Base-by-base conservation (phyloP, 1,140 invertebrate species). In the Tetragnatha versicolor region DNA sequence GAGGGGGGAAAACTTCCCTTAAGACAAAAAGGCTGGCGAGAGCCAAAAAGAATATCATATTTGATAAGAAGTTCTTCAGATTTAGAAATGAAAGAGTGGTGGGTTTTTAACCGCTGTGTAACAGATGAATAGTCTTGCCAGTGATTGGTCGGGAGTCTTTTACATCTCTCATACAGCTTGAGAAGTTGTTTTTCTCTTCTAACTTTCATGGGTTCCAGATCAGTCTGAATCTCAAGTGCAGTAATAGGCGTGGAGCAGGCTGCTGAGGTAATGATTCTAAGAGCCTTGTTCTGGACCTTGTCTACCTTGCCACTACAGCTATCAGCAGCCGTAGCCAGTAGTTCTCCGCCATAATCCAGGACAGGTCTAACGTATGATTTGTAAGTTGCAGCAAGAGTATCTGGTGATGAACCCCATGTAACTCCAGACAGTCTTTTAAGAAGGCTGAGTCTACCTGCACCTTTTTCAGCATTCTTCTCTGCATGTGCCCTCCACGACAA, bases 131-230 rank as follows among this genome's bases (percentile, higher is more conserved):
- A 55, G 27, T 35, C 25, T 29, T 31, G 4, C 69, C 69, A 73
- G 31, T 60, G 51, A 2, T 33, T 7, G 9, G 9, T 17, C 2
- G 25, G 14, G 6, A 47, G 20, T 49, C 39, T 27, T 17, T 47
- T 47, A 22, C 22, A 45, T 33, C 49, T 47, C 17, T 22, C 22
- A 45, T n/a, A n/a, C 17, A 68, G 45, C 22, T 49, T 68, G 7
- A 68, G 14, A 45, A 49, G 9, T 7, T 49, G 39, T 47, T 49
- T 68, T 27, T 68, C 65, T 68, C 65, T 68, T 49, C 65, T 68
- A 12, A 31, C 45, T 33, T 29, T 49, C 17, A 68, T 20, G n/a
- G 65, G 17, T 27, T 68, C 39, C 45, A 47, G 17, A 20, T n/a
- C 14, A 14, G 65, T 47, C 20, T 47, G 39, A 27, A 68, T 45